Percentiles rank a stretch among this genome's conserved stretches.
These are phyloP conservation scores for Papilio polytes DNA, from an alignment of 1,140 invertebrate species.

Conservation along the genomic window DNA sequence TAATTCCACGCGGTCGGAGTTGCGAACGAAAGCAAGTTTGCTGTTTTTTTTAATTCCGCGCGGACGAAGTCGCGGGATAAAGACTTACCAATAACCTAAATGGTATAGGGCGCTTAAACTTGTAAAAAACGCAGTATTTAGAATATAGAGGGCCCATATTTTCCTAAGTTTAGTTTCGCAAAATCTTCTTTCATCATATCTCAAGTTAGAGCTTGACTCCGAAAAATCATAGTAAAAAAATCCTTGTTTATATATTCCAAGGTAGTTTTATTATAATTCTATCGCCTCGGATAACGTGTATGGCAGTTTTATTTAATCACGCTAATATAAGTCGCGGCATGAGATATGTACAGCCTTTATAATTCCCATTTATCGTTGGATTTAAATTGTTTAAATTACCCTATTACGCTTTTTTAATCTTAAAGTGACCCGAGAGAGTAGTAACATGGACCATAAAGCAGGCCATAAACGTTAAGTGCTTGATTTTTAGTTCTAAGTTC, in stretches of 20 bases:
- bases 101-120: too few species aligned
- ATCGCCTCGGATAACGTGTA: not conserved
- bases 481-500: slow-evolving; percentile 33
- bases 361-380: slow-evolving; percentile 23
- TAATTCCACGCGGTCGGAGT: too few species aligned
- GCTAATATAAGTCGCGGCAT: slow-evolving; percentile 26
- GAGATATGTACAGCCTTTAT: slow-evolving; percentile 14
- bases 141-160: too few species aligned
- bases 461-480: slow-evolving; percentile 38
- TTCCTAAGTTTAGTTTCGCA: too few species aligned
- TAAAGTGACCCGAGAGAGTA: slow-evolving; percentile 31
- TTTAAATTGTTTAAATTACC: slow-evolving; percentile 39
- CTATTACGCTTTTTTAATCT: slow-evolving; percentile 37
- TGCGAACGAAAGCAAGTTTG: too few species aligned
- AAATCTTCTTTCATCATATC: too few species aligned
- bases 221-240: not conserved
- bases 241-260: not conserved
- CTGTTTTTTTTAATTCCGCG: too few species aligned
- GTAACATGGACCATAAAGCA: slow-evolving; percentile 29
- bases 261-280: not conserved
- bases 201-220: too few species aligned
- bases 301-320: slow-evolving; percentile 28
- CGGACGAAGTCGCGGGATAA: too few species aligned
- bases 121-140: too few species aligned
- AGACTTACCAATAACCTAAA: too few species aligned